A percentile compares a stretch with the other conserved stretches of the same genome.
Evolutionary conservation across 2,888 invertebrate genomes (phyloP).

Genomic region (Taphrorychus bicolor): DNA sequence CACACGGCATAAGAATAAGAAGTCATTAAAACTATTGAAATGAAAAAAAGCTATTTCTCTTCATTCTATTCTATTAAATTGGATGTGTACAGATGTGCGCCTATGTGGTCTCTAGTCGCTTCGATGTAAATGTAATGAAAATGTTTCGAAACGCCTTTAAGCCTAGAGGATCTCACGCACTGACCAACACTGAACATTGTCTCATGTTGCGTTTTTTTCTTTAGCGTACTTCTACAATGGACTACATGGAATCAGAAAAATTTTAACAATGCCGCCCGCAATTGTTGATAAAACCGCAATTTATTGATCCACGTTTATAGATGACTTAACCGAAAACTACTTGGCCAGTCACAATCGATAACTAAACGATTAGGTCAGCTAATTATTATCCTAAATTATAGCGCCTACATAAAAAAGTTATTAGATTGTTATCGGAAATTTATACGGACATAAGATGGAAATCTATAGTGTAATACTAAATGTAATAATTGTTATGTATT

Average conservation of each 20-base stretch:
- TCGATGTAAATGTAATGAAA: constrained; percentile 32
- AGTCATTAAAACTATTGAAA: too few species aligned
- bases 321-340: not conserved
- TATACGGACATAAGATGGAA: not conserved
- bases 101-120: constrained; percentile 17
- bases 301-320: constrained; percentile 29
- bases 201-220: constrained; percentile 37
- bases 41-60: too few species aligned
- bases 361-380: not conserved
- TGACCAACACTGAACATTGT: constrained; percentile 42
- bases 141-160: constrained; percentile 32
- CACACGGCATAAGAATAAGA: too few species aligned
- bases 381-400: not conserved
- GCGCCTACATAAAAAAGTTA: not conserved
- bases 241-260: constrained; percentile 40
- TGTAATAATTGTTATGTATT: constrained; percentile 5
- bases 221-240: constrained; percentile 30
- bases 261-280: constrained; percentile 41
- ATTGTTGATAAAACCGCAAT: constrained; percentile 43
- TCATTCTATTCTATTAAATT: too few species aligned
- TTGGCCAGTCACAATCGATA: not conserved
- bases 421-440: not conserved
- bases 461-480: not conserved
- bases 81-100: too few species aligned
- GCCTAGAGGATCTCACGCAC: constrained; percentile 39